Evolutionary conservation across 2,888 invertebrate genomes (phyloP).

Genomic region (Teleiodes luculella): DNA sequence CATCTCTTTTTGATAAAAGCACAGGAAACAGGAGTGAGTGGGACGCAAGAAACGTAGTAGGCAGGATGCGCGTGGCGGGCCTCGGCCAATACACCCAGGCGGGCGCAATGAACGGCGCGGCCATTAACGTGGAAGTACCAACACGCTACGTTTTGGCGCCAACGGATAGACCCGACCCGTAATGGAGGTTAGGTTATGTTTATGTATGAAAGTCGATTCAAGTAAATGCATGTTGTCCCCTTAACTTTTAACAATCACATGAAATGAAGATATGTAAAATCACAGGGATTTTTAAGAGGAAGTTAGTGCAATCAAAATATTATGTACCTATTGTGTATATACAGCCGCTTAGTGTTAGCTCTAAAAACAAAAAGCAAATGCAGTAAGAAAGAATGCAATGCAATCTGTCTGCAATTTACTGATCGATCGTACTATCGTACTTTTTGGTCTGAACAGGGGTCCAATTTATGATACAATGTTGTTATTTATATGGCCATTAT

Average conservation of each 20-base stretch:
- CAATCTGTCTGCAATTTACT: constrained; percentile 1
- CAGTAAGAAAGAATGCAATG: no score
- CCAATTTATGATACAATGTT: no score
- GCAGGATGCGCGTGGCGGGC: constrained; percentile 73
- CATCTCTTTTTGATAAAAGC: constrained; percentile 56
- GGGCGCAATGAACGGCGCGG: constrained; percentile 74
- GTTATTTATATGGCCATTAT: no score
- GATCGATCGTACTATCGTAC: background rate
- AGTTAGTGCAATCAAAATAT: no score
- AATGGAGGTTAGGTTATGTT: constrained; percentile 2
- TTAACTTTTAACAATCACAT: background rate
- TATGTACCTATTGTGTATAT: no score
- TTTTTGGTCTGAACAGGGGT: no score
- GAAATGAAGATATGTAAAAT: no score
- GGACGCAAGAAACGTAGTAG: constrained; percentile 64
- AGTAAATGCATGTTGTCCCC: background rate
- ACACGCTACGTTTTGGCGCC: constrained; percentile 73
- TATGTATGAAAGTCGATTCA: background rate
- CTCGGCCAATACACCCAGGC: constrained; percentile 75
- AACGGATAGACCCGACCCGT: constrained; percentile 38
- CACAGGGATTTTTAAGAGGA: no score
- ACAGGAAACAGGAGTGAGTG: constrained; percentile 48
- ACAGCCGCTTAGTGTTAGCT: no score
- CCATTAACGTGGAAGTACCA: constrained; percentile 66
- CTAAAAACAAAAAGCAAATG: no score